phyloP scores from a whole-genome alignment of 2,113 vertebrate species.

The Lynx canadensis region DNA sequence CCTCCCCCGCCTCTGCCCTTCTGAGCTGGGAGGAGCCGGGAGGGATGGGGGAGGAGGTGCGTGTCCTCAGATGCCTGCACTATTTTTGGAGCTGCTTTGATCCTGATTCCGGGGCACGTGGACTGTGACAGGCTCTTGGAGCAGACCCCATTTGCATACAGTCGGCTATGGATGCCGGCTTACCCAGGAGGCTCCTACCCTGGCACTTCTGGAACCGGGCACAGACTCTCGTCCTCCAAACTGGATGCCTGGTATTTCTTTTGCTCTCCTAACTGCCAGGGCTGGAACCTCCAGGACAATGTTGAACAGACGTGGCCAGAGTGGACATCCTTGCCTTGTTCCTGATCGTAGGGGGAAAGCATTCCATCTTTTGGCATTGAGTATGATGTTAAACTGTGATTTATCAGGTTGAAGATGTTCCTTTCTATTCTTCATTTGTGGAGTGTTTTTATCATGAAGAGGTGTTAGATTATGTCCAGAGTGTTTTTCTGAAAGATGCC shows the following conservation, averaged over 20 bases:
- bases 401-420: background rate
- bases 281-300: background rate
- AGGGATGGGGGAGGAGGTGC: background rate
- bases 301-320: background rate
- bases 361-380: background rate
- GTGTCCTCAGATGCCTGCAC: conserved; percentile 76
- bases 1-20: background rate
- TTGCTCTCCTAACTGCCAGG: background rate
- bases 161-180: background rate
- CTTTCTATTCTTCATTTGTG: background rate
- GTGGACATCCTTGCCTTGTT: background rate
- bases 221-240: background rate
- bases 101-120: background rate
- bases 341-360: background rate
- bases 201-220: background rate
- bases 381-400: background rate
- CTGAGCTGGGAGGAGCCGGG: background rate
- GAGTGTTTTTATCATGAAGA: background rate
- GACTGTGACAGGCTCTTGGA: background rate
- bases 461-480: background rate
- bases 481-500: background rate
- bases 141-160: background rate
- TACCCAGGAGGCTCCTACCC: background rate
- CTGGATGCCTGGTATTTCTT: background rate
- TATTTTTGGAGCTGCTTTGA: conserved; percentile 78